phyloP scores from a whole-genome alignment of 2,888 invertebrate genomes.

The Plebejus anna region DNA sequence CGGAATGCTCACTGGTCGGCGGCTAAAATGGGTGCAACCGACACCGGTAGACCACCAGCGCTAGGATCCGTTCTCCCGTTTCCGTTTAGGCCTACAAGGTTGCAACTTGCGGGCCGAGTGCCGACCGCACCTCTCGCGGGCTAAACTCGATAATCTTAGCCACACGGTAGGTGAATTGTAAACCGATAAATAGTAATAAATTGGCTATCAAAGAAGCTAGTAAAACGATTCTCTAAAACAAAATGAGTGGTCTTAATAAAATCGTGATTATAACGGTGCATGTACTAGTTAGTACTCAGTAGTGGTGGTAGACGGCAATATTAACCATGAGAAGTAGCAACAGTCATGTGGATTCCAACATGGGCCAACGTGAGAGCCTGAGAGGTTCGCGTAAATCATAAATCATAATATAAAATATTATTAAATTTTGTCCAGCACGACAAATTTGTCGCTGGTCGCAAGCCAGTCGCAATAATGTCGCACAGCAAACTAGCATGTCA shows the following conservation, averaged over 20 bases:
- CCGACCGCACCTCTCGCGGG: background rate
- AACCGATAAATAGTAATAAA: background rate
- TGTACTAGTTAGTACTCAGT: too few relatives aligned
- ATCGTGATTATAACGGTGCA: background rate
- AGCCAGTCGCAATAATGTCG: background rate
- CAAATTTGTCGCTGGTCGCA: constrained; percentile 14
- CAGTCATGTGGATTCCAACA: background rate
- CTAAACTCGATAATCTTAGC: background rate
- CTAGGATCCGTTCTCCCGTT: constrained; percentile 30
- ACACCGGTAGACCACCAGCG: constrained; percentile 37
- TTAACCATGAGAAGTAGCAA: background rate
- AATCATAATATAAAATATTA: background rate
- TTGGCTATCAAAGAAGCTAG: background rate
- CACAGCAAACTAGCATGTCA: background rate
- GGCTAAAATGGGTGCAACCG: constrained; percentile 52
- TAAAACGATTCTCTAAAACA: background rate
- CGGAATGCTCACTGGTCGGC: constrained; percentile 47
- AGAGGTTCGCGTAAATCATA: too few relatives aligned
- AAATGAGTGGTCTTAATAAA: background rate
- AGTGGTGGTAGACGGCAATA: background rate
- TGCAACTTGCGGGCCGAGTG: background rate
- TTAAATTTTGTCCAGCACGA: background rate
- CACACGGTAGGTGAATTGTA: background rate
- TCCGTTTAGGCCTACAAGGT: constrained; percentile 39
- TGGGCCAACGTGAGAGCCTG: too few relatives aligned